Evolutionary conservation across 2,888 invertebrate species (phyloP), one percentile per base, ranked within the genome.

Genomic region (Nyleta sp.): DNA sequence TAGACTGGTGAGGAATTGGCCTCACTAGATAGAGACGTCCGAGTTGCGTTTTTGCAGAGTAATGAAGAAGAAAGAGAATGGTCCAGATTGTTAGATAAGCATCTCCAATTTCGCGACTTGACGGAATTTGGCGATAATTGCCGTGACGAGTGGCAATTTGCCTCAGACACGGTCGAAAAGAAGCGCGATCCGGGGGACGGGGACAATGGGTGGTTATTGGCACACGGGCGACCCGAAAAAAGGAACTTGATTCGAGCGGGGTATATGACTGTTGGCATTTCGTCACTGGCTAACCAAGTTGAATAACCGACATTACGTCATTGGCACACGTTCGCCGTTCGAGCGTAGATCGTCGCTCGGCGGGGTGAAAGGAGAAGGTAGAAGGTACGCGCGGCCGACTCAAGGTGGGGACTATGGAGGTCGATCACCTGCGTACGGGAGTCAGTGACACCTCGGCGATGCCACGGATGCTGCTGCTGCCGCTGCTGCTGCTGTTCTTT

Each of bases 221-320:
- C 57, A 42, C 35, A 38, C n/a, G 7, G 46, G 28, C 52, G 15
- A 15, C n/a, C 8, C 35, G 42, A 10, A 62, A 76, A 62, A 76
- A 79, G 82, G 83, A 85, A 87, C 83, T 86, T 82, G 81, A 78
- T 82, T 71, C 44, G 82, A 84, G 83, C 80, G 35, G 81, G 86
- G 24, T n/a, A 84, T 81, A 83, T 88, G 44, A 46, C 83, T 85
- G 84, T 85, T 85, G 89, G 89, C 86, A 90, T 90, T 90, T 90
- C 88, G 87, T 90, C 89, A 89, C 84, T 83, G 85, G 84, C 80
- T 84, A 82, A 83, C 86, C 89, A 89, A 87, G 90, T 90, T 90
- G 90, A 90, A 90, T 90, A 90, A 90, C 90, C 90, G 89, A 83
- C 85, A 84, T 90, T 90, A 89, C 90, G 90, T 90, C 90, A 90